Evolutionary conservation across 2,113 vertebrate genomes (phyloP), one percentile per base, ranked within the genome.

Genomic region (Oreocharis arfaki): DNA sequence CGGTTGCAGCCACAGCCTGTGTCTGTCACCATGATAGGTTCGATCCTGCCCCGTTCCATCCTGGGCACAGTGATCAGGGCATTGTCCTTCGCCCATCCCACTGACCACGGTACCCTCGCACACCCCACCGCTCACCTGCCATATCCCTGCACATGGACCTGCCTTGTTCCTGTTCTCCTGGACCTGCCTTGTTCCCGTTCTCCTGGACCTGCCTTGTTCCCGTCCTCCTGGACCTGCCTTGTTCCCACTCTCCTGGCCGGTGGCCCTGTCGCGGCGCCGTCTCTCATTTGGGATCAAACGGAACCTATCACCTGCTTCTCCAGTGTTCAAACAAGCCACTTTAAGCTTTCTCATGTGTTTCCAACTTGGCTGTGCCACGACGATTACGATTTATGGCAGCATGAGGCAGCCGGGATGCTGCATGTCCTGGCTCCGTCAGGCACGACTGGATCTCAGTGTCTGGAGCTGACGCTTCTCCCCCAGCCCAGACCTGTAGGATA

Each of bases 131-230:
- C 19, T 59, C 41, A 5, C 42, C 33, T 13, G 61, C 53, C 22
- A 0, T 3, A 3, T 19, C 37, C 3, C 47, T 3, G 24, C 57
- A 13, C 41, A 0, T 0, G 1, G 9, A 5, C 2, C 0, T 3
- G 7, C 37, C 69, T 16, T 22, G 26, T n/a, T 41, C 59, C 19
- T 7, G 0, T n/a, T 21, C 18, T 20, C 28, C 11, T 33, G 32
- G 55, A n/a, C 20, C 55, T 22, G 20, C 55, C 55, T 22, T 56
- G 55, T 53, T 53, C 27, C 52, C 30, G 2, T 6, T 55, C 9
- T 55, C 52, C 12, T 1, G 0, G 8, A 4, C 2, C 0, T 3
- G 6, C 35, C 71, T 16, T 20, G 20, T 32, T 37, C 53, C 17
- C 13, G 0, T 32, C 26, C 22, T 19, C n/a, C 16, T 1, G 0